phyloP scores from a whole-genome alignment of 2,797 vertebrate species.

The Ispidina picta region DNA sequence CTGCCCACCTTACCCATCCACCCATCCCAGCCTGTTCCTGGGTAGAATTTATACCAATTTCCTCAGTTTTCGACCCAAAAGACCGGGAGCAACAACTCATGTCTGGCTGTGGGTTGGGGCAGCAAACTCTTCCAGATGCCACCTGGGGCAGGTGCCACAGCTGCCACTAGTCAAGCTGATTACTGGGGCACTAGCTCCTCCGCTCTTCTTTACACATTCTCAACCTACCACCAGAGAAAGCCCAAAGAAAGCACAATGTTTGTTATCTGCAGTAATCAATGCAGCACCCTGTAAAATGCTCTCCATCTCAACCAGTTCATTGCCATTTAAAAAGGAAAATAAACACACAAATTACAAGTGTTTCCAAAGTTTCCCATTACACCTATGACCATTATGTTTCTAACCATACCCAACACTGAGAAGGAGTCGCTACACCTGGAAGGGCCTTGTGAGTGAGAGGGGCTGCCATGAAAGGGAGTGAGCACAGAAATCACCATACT shows the following conservation, averaged over 20 bases:
- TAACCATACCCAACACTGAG: accelerated
- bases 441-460: neutral
- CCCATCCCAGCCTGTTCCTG: no score
- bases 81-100: neutral
- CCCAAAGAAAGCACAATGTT: accelerated
- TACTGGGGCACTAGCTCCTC: neutral
- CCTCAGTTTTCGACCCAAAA: neutral
- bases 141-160: neutral
- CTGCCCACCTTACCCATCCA: neutral
- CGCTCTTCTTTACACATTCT: neutral
- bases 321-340: neutral
- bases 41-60: neutral
- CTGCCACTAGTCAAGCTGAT: neutral
- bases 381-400: neutral
- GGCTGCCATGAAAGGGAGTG: no score
- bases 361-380: neutral
- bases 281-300: accelerated
- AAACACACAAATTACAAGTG: neutral
- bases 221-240: neutral
- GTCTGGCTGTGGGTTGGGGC: accelerated
- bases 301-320: neutral
- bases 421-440: neutral
- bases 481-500: neutral
- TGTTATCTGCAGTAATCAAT: neutral
- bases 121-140: neutral